Evolutionary conservation across 2,113 vertebrate species (phyloP), one percentile per base, ranked within the genome.

Genomic region (Sprattus sprattus): DNA sequence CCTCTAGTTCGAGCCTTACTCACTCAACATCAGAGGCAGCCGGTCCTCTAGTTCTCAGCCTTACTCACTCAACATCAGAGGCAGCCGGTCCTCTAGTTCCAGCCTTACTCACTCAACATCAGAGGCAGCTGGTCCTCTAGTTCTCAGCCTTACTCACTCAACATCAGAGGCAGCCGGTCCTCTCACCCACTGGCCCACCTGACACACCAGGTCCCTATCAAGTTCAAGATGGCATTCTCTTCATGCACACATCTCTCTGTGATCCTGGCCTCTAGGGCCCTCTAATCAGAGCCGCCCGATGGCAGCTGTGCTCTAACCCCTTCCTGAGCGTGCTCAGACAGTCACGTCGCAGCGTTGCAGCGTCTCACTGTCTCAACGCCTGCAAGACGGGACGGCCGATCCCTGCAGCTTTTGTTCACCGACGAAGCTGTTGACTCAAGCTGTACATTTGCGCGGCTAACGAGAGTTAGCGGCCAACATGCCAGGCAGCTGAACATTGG

Each of bases 361-460:
- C 82, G 52, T n/a, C n/a, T n/a, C n/a, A n/a, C n/a, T n/a, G n/a
- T n/a, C n/a, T n/a, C n/a, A 87, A 47, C 84, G 82, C 46, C 84
- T 82, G 80, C 67, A 84, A 83, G 86, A 84, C 71, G 47, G 71
- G 71, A 50, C 78, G 15, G 84, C 81, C 83, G 78, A 88, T 86
- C 81, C 82, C 71, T 78, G 71, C 28, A 39, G 71, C 71, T 78
- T 39, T 88, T 80, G 28, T 84, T 85, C 81, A 83, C 82, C 81
- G 52, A 81, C 52, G 45, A 83, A 85, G 83, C 85, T 88, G 81
- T 83, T 81, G 52, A 84, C 84, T 39, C 85, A 64, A 85, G 85
- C 81, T 88, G 88, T 45, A 46, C 52, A 32, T 88, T 83, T 71
- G 85, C 54, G 20, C 18, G 32, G 71, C 71, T 86, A 84, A 86